These are phyloP conservation scores for Pachypanchax playfairii DNA, from an alignment of 2,113 vertebrate genomes.

Conservation along the genomic window DNA sequence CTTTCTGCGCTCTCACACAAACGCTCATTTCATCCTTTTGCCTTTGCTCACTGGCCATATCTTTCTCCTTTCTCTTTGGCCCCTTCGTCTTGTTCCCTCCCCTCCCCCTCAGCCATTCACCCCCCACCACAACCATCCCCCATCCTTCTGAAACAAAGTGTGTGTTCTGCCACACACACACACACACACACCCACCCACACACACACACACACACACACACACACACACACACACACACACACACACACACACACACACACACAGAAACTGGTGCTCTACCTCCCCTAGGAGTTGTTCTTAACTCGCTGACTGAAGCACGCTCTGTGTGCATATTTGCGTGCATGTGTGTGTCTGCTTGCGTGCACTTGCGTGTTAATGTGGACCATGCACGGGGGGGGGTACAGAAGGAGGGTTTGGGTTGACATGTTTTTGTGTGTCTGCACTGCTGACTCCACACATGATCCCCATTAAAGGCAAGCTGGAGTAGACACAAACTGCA, in stretches of 20 bases:
- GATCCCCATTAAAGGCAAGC: conserved; percentile 80
- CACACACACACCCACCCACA: conserved; percentile 24
- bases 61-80: conserved; percentile 64
- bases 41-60: conserved; percentile 65
- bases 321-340: conserved; percentile 40
- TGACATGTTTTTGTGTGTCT: conserved; percentile 77
- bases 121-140: conserved; percentile 42
- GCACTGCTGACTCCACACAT: conserved; percentile 81
- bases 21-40: conserved; percentile 53
- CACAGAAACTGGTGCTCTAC: conserved; percentile 63
- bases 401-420: conserved; percentile 53
- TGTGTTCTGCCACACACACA: conserved; percentile 43
- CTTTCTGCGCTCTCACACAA: conserved; percentile 23
- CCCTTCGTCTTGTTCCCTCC: conserved; percentile 30
- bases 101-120: conserved; percentile 42
- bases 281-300: conserved; percentile 76
- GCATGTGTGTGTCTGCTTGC: conserved; percentile 15
- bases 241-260: conserved; percentile 25
- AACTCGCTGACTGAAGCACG: conserved; percentile 77
- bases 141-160: conserved; percentile 61
- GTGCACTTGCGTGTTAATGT: conserved; percentile 48
- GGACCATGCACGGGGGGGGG: conserved; percentile 55
- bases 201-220: conserved; percentile 27
- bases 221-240: conserved; percentile 32
- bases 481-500: conserved; percentile 63